These are phyloP conservation scores for Propsilocerus akamusi DNA, from an alignment of 1,140 invertebrate genomes.

Conservation along the genomic window DNA sequence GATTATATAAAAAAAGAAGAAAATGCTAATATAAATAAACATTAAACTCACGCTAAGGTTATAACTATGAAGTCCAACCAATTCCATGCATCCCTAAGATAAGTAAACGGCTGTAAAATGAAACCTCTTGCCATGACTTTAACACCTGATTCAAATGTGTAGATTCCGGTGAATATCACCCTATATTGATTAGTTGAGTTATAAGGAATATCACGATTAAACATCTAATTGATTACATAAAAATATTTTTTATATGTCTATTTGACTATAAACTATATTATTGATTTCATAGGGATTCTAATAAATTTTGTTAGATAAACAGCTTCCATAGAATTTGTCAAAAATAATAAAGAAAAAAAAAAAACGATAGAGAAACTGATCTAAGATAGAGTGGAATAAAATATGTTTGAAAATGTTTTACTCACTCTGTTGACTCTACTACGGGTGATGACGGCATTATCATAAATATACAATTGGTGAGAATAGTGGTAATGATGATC, in stretches of 20 bases:
- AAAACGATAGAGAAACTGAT: too few species aligned
- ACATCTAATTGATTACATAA: too few species aligned
- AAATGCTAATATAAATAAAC: not conserved
- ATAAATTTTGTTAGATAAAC: too few species aligned
- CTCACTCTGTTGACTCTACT: slow-evolving; percentile 94
- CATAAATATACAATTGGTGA: slow-evolving; percentile 96
- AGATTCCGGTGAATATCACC: slow-evolving; percentile 98
- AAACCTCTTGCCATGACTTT: slow-evolving; percentile 98
- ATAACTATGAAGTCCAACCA: slow-evolving; percentile 99
- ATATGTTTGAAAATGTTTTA: too few species aligned
- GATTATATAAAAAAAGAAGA: too few species aligned
- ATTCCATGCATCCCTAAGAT: slow-evolving; percentile 99
- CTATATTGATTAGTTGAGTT: slow-evolving; percentile 29
- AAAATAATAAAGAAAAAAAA: too few species aligned
- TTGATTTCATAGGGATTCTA: too few species aligned
- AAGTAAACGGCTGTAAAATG: slow-evolving; percentile 96
- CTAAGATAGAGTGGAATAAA: too few species aligned
- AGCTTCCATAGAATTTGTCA: too few species aligned
- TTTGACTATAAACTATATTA: too few species aligned
- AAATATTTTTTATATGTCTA: too few species aligned
- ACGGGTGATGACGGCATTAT: slow-evolving; percentile 84
- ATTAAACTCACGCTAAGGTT: slow-evolving; percentile 91
- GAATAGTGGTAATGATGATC: slow-evolving; percentile 94
- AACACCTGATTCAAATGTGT: slow-evolving; percentile 96
- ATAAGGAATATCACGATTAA: too few species aligned